Base-by-base conservation (phyloP, 2,797 vertebrate genomes). In the Pachyuromys duprasi region DNA sequence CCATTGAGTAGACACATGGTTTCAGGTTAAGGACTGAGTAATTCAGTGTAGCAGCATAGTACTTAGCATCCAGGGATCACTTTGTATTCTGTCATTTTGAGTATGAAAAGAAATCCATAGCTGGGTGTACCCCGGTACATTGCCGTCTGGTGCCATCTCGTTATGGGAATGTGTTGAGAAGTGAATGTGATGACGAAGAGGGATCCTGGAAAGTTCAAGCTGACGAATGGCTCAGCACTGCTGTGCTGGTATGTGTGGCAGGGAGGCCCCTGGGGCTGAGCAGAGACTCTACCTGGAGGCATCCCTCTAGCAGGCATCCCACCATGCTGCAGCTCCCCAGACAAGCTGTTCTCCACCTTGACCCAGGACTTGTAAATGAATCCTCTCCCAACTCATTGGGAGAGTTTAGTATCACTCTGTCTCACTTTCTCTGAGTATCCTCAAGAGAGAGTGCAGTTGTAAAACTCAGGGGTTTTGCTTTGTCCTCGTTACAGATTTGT, bases 401-500 rank as follows among this genome's bases (percentile, higher is more conserved):
- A 86, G 24, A 62, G 22, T 26, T n/a, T 63, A 33, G 55, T 75
- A 57, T 33, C 39, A 3, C 22, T 42, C 72, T 42, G 24, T 42
- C n/a, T 60, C 57, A 76, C 39, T 17, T 63, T 63, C 67, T 67
- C 63, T 67, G n/a, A 76, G 31, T 75, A 53, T 45, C 65, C 42
- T 82, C 82, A 53, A 74, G 60, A 70, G 83, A 36, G 69, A 60
- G 28, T 76, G 1, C 49, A n/a, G 57, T 24, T 36, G 36, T 88
- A 83, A 81, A 69, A 86, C 55, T 91, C 13, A 86, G 31, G 49
- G 5, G 33, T 62, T 63, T 86, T 63, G 63, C 62, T 83, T 84
- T 87, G 90, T 63, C 45, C 62, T 82, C 86, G 82, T 72, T 36
- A 36, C 22, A 99, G 99, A 98, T 99, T 99, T 63, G 99, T 99